Base-by-base conservation (phyloP, 1,140 invertebrate genomes). In the Heliothis subflexa region DNA sequence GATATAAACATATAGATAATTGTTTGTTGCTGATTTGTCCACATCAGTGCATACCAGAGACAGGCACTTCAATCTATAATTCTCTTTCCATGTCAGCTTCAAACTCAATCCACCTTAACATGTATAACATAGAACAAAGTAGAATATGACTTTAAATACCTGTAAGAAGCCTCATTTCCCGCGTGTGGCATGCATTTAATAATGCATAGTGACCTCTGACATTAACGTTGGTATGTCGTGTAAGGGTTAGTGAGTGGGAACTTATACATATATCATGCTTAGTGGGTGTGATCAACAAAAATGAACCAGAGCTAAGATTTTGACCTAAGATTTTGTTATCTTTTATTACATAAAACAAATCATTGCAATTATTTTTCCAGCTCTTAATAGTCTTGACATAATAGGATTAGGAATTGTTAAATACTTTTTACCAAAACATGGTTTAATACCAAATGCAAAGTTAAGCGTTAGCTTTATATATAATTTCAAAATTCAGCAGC, bases 161-260 rank as follows among this genome's bases (percentile, higher is more conserved):
- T 55, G 7, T 21, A 21, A 55, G 16, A 55, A 55, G 54, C 54
- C 9, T 5, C 54, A 55, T 55, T 14, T 14, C 7, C 54, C 16
- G 16, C 54, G 54, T 7, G 11, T 55, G 16, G 54, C 13, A 55
- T 55, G 54, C 54, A 55, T 55, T 55, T 55, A 55, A 55, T 55
- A 10, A 55, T 18, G 54, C 54, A 55, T 21, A 55, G 54, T 55
- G 54, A 13, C 16, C 5, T 55, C 18, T 18, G 16, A 52, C 50
- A 52, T 52, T 52, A 16, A 13, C 3, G 13, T n/a, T 52, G 50
- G 3, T 18, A 55, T 55, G 54, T 55, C n/a, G 16, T 55, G 18
- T 55, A 18, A 11, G 16, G 9, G 16, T 52, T n/a, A 55, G 21
- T 10, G 16, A 11, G 9, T 52, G 1, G 21, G 11, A 5, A 21